These are phyloP conservation scores for Nomada fabriciana DNA, from an alignment of 2,888 invertebrate genomes.

Conservation along the genomic window DNA sequence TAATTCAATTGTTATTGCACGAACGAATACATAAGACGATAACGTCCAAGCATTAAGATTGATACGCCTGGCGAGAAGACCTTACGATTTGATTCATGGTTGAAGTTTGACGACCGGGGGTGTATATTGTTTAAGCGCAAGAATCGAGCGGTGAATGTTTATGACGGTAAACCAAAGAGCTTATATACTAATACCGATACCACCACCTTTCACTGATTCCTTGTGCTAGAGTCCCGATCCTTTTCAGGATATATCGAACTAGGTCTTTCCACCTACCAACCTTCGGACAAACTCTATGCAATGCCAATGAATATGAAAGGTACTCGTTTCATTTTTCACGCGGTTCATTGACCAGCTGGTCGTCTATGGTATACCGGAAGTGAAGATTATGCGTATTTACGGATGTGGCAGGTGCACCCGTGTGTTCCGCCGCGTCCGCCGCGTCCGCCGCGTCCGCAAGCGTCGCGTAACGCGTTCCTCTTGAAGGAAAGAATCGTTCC, in stretches of 20 bases:
- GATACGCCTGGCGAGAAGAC: neutral
- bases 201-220: conserved; percentile 81
- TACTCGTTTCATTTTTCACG: conserved; percentile 51
- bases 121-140: conserved; percentile 45
- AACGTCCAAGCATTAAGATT: neutral
- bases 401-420: conserved; percentile 13
- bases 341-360: conserved; percentile 47
- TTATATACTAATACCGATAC: conserved; percentile 82
- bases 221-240: conserved; percentile 72
- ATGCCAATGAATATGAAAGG: conserved; percentile 60
- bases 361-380: conserved; percentile 44
- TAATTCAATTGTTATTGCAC: no score
- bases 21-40: no score
- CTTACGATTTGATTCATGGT: conserved; percentile 79
- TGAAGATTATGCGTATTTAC: conserved; percentile 44
- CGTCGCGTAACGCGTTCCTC: conserved; percentile 17
- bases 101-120: conserved; percentile 48
- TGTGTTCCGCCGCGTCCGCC: neutral
- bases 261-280: conserved; percentile 29
- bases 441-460: neutral
- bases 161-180: conserved; percentile 68
- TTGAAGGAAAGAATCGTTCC: neutral
- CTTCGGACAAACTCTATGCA: conserved; percentile 31
- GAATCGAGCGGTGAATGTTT: conserved; percentile 76
- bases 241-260: conserved; percentile 62